phyloP scores from a whole-genome alignment of 2,888 invertebrate species.

The Ypsolopha scabrella region DNA sequence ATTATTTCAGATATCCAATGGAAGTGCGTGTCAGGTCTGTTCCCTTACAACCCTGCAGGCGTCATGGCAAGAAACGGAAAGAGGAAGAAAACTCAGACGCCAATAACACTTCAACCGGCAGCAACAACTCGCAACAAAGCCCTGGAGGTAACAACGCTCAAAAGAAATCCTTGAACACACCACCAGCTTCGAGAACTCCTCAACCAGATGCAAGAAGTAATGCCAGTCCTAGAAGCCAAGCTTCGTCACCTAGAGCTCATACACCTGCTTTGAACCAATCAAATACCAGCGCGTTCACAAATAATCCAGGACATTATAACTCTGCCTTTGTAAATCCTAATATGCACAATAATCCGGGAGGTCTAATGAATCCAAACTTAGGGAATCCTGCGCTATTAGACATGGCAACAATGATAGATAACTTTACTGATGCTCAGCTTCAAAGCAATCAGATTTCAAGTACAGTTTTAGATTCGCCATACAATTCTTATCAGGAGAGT shows the following conservation, averaged over 20 bases:
- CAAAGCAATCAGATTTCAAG: conserved; percentile 90
- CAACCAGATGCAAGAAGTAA: conserved; percentile 52
- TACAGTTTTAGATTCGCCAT: conserved; percentile 81
- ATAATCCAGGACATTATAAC: conserved; percentile 44
- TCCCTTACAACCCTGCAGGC: conserved; percentile 85
- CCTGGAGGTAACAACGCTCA: conserved; percentile 32
- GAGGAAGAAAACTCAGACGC: conserved; percentile 73
- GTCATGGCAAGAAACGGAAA: conserved; percentile 83
- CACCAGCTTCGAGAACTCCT: conserved; percentile 52
- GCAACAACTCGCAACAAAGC: conserved; percentile 39
- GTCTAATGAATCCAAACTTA: conserved; percentile 58
- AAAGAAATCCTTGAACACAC: conserved; percentile 40
- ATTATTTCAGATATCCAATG: conserved; percentile 80
- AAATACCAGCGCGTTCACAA: conserved; percentile 42
- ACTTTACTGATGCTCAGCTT: conserved; percentile 81
- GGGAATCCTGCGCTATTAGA: conserved; percentile 73
- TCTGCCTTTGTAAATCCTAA: conserved; percentile 61
- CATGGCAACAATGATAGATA: conserved; percentile 83
- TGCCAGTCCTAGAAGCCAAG: conserved; percentile 60
- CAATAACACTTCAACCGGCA: conserved; percentile 29
- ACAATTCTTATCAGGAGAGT: conserved; percentile 69
- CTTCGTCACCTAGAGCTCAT: conserved; percentile 65
- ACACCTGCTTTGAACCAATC: conserved; percentile 52
- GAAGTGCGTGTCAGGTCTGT: conserved; percentile 88
- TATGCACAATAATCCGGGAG: conserved; percentile 43